Evolutionary conservation across 2,113 vertebrate species (phyloP).

Genomic region (Cervus canadensis): DNA sequence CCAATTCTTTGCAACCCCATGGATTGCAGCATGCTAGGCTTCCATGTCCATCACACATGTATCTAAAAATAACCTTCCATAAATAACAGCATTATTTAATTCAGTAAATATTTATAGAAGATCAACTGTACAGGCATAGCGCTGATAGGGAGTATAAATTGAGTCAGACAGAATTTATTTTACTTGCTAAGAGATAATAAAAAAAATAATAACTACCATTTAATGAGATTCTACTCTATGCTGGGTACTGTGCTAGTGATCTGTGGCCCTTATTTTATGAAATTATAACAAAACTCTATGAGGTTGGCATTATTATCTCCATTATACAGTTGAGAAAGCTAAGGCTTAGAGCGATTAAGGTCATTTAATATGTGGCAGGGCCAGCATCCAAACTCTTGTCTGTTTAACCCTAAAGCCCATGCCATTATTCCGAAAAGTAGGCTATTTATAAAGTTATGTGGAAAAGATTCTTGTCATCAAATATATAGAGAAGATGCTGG

Average conservation of each 20-base stretch:
- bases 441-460: neutral
- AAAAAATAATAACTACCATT: neutral
- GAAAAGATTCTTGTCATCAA: neutral
- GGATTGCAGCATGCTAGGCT: neutral
- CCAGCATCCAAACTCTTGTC: neutral
- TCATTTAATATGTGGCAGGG: neutral
- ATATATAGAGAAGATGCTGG: conserved; percentile 1
- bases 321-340: neutral
- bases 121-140: neutral
- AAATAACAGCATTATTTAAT: conserved; percentile 17
- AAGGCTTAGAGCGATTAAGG: neutral
- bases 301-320: neutral
- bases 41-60: neutral
- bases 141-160: neutral
- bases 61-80: neutral
- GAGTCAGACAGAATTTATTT: conserved; percentile 27
- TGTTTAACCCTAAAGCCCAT: neutral
- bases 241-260: neutral
- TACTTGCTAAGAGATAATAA: neutral
- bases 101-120: neutral
- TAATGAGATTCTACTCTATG: neutral
- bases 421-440: neutral
- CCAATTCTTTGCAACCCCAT: neutral
- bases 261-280: neutral
- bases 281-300: neutral